Evolutionary conservation across 2,888 invertebrate species (phyloP).

Genomic region (Diaprepes abbreviatus): DNA sequence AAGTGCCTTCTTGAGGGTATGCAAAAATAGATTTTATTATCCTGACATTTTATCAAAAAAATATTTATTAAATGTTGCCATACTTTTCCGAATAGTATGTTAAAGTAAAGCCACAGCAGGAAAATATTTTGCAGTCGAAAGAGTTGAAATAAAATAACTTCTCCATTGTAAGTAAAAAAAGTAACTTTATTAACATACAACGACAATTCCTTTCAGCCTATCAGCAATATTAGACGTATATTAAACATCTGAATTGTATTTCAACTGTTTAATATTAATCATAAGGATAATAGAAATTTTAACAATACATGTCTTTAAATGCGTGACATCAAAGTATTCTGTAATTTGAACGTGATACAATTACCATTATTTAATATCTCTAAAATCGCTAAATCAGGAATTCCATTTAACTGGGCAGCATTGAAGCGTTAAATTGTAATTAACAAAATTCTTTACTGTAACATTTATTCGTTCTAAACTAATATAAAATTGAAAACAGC

Average conservation of each 20-base stretch:
- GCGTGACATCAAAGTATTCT: conserved; percentile 66
- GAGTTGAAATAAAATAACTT: too few relatives aligned
- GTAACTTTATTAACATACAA: too few relatives aligned
- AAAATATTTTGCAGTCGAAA: too few relatives aligned
- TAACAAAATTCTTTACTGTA: conserved; percentile 3
- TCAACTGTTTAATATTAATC: conserved; percentile 39
- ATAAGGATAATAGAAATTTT: conserved; percentile 60
- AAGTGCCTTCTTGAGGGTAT: too few relatives aligned
- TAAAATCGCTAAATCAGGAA: conserved; percentile 66
- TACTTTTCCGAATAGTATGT: too few relatives aligned
- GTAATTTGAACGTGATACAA: conserved; percentile 66
- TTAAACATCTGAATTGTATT: conserved; percentile 20
- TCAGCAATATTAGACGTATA: not conserved
- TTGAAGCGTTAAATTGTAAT: conserved; percentile 13
- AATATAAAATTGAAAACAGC: not conserved
- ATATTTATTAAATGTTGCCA: too few relatives aligned
- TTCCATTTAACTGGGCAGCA: conserved; percentile 24
- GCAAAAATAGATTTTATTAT: too few relatives aligned
- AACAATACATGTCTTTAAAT: conserved; percentile 63
- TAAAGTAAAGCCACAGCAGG: too few relatives aligned
- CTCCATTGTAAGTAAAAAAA: too few relatives aligned
- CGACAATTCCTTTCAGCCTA: too few relatives aligned
- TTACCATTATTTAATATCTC: conserved; percentile 66
- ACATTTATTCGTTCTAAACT: not conserved
- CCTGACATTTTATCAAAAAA: too few relatives aligned